Conservation (phyloP, 2,113 vertebrate genomes). For the Heteronetta atricapilla region DNA sequence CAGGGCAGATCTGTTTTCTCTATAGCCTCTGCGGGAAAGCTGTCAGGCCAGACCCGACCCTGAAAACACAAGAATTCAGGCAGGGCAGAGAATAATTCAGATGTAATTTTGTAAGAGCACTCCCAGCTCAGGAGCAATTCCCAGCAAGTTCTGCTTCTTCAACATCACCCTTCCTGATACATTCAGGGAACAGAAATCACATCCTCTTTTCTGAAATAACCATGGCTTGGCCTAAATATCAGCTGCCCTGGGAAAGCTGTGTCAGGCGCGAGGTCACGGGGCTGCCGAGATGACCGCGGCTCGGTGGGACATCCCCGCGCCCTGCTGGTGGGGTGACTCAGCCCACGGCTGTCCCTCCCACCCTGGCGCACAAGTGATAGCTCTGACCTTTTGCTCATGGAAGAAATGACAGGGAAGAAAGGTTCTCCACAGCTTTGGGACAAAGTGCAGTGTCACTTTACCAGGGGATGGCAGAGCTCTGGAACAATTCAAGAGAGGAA, state of each 20-base stretch:
- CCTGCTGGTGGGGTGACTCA: not conserved
- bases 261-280: not conserved
- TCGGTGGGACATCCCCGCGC: not conserved
- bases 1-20: constrained; percentile 38
- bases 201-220: constrained; percentile 36
- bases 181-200: not conserved
- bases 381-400: constrained; percentile 57
- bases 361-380: not conserved
- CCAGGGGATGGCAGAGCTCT: not conserved
- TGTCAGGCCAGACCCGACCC: not conserved
- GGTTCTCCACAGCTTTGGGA: not conserved
- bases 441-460: constrained; percentile 34
- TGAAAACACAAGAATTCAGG: not conserved
- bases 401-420: constrained; percentile 52
- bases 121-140: not conserved
- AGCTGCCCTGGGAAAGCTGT: not conserved
- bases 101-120: not conserved
- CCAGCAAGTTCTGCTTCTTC: not conserved
- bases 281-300: not conserved
- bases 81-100: not conserved
- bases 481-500: constrained; percentile 35
- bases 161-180: not conserved
- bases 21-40: not conserved
- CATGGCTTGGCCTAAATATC: constrained; percentile 23
- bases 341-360: constrained; percentile 19